phyloP scores from a whole-genome alignment of 1,140 invertebrate genomes.

The Hycleus cichorii region DNA sequence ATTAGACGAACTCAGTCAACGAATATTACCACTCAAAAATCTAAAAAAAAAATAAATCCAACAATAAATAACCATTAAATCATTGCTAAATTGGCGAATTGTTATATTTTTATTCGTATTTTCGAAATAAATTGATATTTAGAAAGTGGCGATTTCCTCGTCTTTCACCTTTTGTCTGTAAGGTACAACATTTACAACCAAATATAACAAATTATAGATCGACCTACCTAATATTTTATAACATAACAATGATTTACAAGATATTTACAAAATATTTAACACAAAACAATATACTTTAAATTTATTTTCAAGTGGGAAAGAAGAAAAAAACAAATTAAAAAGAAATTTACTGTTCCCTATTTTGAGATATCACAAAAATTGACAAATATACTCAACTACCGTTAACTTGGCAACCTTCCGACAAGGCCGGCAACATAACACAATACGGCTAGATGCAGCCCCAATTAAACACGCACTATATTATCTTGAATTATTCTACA shows the following conservation, averaged over 20 bases:
- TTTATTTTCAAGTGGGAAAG: slow-evolving; percentile 15
- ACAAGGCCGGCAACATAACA: too few species aligned
- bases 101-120: background rate
- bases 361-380: slow-evolving; percentile 12
- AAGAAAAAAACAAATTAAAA: slow-evolving; percentile 2
- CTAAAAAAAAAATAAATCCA: background rate
- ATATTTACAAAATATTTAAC: slow-evolving; percentile 23
- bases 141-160: slow-evolving; percentile 12
- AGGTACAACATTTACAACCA: slow-evolving; percentile 16
- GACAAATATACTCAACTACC: slow-evolving; percentile 1
- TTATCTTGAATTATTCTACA: too few species aligned
- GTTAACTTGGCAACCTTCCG: too few species aligned
- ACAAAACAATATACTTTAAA: slow-evolving; percentile 23
- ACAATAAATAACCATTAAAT: background rate
- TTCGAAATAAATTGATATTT: background rate
- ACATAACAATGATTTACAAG: slow-evolving; percentile 30
- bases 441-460: too few species aligned
- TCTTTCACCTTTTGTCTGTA: slow-evolving; percentile 33
- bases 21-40: background rate
- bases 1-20: too few species aligned
- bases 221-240: slow-evolving; percentile 30
- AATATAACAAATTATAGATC: background rate
- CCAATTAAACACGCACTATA: too few species aligned
- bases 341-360: slow-evolving; percentile 15
- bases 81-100: too few species aligned